These are phyloP conservation scores for Oligia latruncula DNA, from an alignment of 2,888 invertebrate species.

Conservation along the genomic window DNA sequence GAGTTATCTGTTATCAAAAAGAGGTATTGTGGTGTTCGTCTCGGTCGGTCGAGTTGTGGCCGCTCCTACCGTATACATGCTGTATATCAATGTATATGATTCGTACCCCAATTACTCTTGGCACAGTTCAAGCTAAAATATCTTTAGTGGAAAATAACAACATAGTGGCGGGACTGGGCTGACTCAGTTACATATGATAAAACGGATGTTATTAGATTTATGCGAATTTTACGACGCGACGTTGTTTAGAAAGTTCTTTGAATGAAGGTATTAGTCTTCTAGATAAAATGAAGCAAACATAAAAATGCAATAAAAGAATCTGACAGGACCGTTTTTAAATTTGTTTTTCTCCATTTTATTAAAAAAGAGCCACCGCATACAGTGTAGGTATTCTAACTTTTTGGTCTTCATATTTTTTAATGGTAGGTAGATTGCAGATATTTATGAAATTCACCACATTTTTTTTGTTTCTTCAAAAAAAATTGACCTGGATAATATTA, in stretches of 20 bases:
- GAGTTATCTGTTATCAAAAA: constrained; percentile 79
- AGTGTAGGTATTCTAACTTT: too few relatives aligned
- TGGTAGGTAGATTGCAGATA: too few relatives aligned
- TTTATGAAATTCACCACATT: too few relatives aligned
- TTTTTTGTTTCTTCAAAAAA: too few relatives aligned
- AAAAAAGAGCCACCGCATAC: too few relatives aligned
- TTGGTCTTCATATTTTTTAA: too few relatives aligned
- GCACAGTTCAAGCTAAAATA: constrained; percentile 47
- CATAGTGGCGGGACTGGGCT: constrained; percentile 66
- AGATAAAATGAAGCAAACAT: not conserved
- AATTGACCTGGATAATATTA: too few relatives aligned
- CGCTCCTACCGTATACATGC: constrained; percentile 31
- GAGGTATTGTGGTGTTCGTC: constrained; percentile 66
- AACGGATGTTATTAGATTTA: constrained; percentile 55
- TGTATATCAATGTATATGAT: constrained; percentile 29
- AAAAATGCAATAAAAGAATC: not conserved
- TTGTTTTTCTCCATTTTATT: too few relatives aligned
- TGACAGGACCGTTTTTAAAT: too few relatives aligned
- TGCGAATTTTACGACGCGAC: constrained; percentile 46
- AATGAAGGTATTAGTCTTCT: constrained; percentile 20
- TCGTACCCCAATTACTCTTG: constrained; percentile 47
- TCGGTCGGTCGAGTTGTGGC: constrained; percentile 50
- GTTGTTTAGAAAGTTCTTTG: constrained; percentile 52
- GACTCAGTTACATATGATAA: constrained; percentile 55
- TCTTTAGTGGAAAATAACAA: constrained; percentile 60